A percentile compares a stretch with the other conserved stretches of the same genome.
Evolutionary conservation across 2,888 invertebrate species (phyloP).

Genomic region (Chymomyza procnemis): DNA sequence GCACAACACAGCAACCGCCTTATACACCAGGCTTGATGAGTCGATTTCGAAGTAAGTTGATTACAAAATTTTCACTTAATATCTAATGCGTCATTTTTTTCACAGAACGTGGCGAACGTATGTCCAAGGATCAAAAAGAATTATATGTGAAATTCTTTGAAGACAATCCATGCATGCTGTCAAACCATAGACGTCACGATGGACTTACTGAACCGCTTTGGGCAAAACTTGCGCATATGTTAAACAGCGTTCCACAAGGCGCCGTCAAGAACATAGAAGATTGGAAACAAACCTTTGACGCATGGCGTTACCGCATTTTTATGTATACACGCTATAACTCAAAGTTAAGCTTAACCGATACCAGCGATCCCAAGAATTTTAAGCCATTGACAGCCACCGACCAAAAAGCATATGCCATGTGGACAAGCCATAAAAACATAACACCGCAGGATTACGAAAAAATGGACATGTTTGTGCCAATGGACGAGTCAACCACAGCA

Average conservation of each 20-base stretch:
- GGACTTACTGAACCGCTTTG: conserved; percentile 71
- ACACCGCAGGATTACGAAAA: conserved; percentile 71
- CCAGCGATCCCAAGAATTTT: conserved; percentile 74
- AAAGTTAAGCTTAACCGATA: conserved; percentile 71
- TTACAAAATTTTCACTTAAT: not conserved
- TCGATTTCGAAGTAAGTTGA: conserved; percentile 68
- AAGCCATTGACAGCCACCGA: conserved; percentile 74
- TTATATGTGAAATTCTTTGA: conserved; percentile 75
- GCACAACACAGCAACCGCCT: conserved; percentile 58
- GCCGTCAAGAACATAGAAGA: conserved; percentile 75
- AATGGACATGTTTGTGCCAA: conserved; percentile 70
- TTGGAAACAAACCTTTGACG: conserved; percentile 76
- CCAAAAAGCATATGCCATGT: conserved; percentile 75
- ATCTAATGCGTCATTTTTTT: conserved; percentile 4
- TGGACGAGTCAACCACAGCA: conserved; percentile 68
- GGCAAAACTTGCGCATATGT: conserved; percentile 68
- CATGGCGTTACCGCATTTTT: conserved; percentile 75
- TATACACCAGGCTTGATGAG: conserved; percentile 70
- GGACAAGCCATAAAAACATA: conserved; percentile 74
- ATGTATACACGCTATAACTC: conserved; percentile 76
- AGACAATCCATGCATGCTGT: conserved; percentile 74
- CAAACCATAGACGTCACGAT: conserved; percentile 73
- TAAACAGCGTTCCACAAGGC: conserved; percentile 75
- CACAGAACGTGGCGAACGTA: conserved; percentile 74
- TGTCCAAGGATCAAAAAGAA: conserved; percentile 76